Percentiles rank a stretch among this genome's conserved stretches.
phyloP scores from a whole-genome alignment of 2,113 vertebrate species.

The Catharus bicknelli region DNA sequence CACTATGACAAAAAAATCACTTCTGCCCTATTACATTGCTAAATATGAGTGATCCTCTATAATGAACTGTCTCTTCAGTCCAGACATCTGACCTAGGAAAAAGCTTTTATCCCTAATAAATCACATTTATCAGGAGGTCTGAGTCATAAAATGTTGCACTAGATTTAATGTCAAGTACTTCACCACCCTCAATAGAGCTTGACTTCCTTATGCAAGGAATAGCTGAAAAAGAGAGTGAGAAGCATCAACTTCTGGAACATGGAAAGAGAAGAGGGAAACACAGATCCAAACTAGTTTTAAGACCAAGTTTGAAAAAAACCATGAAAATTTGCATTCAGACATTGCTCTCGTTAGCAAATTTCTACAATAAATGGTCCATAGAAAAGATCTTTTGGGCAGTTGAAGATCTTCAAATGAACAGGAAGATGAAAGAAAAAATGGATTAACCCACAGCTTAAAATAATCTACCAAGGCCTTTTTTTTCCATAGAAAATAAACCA shows the following conservation, averaged over 20 bases:
- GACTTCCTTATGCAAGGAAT: neutral
- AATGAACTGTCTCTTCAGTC: conserved; percentile 38
- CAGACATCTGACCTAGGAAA: conserved; percentile 31
- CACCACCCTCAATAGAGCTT: neutral
- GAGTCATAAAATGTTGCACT: conserved; percentile 20
- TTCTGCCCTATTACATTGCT: neutral
- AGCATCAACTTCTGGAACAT: neutral
- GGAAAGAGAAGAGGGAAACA: neutral
- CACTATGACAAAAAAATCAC: neutral
- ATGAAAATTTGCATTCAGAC: neutral
- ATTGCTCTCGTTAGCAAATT: neutral
- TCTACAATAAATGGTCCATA: neutral
- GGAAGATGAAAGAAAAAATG: neutral
- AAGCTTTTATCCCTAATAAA: conserved; percentile 41
- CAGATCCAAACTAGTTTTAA: neutral
- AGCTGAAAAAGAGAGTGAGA: neutral
- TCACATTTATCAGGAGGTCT: conserved; percentile 14
- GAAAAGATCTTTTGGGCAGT: neutral
- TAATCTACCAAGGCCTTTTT: neutral
- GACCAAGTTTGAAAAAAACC: neutral
- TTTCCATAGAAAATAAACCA: neutral
- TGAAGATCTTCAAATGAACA: neutral
- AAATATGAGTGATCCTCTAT: conserved; percentile 16
- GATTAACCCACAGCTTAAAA: neutral
- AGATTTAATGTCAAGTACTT: conserved; percentile 12